These are phyloP conservation scores for Strigamia maritima DNA, from an alignment of 2,888 invertebrate species.

Conservation along the genomic window DNA sequence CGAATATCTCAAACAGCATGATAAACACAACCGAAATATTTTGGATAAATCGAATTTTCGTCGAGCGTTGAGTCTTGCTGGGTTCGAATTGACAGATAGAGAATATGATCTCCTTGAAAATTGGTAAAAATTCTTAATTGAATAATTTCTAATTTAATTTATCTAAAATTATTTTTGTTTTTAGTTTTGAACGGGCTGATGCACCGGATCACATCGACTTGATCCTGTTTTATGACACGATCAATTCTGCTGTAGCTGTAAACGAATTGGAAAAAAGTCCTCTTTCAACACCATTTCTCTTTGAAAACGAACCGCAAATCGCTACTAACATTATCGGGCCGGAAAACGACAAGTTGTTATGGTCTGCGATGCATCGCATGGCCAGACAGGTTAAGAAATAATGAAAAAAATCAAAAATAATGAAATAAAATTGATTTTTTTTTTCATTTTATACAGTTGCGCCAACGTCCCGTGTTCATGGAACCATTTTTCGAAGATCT, in stretches of 20 bases:
- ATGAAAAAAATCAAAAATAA: neutral
- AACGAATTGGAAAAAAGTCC: slow-evolving; percentile 36
- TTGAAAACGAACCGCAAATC: slow-evolving; percentile 29
- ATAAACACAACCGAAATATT: slow-evolving; percentile 9
- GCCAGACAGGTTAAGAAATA: slow-evolving; percentile 31
- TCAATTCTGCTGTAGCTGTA: slow-evolving; percentile 31
- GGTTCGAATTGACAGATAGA: neutral
- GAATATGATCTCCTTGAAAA: slow-evolving; percentile 37
- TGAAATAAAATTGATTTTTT: neutral
- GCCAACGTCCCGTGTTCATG: slow-evolving; percentile 19
- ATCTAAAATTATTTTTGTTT: neutral
- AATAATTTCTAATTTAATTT: too few relatives aligned
- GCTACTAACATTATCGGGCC: slow-evolving; percentile 28
- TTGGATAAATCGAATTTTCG: slow-evolving; percentile 18
- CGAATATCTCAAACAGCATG: slow-evolving; percentile 35
- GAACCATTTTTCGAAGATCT: neutral
- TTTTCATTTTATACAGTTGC: slow-evolving; percentile 7
- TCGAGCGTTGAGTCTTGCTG: slow-evolving; percentile 19
- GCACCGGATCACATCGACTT: slow-evolving; percentile 36
- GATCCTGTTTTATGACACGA: slow-evolving; percentile 32
- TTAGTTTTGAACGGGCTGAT: slow-evolving; percentile 36
- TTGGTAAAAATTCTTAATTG: slow-evolving; percentile 33
- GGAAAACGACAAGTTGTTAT: slow-evolving; percentile 32
- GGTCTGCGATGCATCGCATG: slow-evolving; percentile 38
- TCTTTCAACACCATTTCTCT: slow-evolving; percentile 35